Evolutionary conservation across 1,140 invertebrate species (phyloP).

Genomic region (Nephila pilipes): DNA sequence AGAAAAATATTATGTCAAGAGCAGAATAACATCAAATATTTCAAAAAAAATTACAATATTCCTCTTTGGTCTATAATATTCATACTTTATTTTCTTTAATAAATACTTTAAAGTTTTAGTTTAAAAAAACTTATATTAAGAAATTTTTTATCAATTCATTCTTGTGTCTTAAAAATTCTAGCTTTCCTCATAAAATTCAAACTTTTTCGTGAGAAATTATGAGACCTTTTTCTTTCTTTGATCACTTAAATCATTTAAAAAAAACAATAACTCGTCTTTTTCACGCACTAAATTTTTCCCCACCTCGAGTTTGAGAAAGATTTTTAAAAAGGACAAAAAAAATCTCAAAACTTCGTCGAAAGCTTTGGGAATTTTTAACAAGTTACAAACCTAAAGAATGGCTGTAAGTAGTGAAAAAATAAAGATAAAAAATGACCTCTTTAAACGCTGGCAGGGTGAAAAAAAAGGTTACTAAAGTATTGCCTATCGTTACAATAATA

Average conservation of each 20-base stretch:
- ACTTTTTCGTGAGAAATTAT: neutral
- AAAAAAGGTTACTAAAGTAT: slow-evolving; percentile 61
- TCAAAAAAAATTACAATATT: neutral
- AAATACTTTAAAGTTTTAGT: neutral
- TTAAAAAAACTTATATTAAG: neutral
- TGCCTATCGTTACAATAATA: slow-evolving; percentile 63
- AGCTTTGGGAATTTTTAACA: slow-evolving; percentile 17
- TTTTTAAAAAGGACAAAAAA: neutral
- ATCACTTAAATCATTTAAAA: neutral
- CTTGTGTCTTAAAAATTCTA: neutral
- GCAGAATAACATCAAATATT: neutral
- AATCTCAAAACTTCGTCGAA: neutral
- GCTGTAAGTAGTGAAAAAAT: neutral
- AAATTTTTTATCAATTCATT: neutral
- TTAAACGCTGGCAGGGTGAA: neutral
- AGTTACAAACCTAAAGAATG: slow-evolving; percentile 1
- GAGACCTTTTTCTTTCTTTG: neutral
- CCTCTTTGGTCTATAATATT: neutral
- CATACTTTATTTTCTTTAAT: neutral
- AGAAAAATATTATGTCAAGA: neutral
- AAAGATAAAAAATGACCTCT: slow-evolving; percentile 46
- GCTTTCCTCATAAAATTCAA: neutral
- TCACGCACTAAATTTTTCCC: neutral
- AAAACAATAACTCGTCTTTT: neutral
- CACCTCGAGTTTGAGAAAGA: neutral